phyloP scores from a whole-genome alignment of 92 coral and sea anemone species.

The Parazoanthus swiftii region DNA sequence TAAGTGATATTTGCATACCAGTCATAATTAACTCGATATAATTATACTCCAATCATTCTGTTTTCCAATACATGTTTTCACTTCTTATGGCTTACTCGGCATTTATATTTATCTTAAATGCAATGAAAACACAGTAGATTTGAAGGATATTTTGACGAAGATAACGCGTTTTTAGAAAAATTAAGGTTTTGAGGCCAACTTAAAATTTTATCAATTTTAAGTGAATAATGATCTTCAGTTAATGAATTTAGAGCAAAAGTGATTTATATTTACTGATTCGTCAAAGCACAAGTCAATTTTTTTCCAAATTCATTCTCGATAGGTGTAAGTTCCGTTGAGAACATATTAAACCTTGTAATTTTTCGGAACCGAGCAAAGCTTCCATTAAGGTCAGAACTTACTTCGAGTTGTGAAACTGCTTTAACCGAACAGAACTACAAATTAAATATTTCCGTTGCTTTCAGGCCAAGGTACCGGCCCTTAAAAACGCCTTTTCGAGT shows the following conservation, averaged over 20 bases:
- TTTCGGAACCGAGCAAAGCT: constrained; percentile 15
- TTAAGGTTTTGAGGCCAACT: constrained; percentile 2
- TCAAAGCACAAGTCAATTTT: constrained; percentile 22
- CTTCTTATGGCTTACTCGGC: not conserved
- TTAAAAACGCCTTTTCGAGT: constrained; percentile 22
- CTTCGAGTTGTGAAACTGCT: constrained; percentile 21
- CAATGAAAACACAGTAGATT: not conserved
- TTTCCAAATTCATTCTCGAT: not conserved
- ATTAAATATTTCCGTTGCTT: constrained; percentile 32
- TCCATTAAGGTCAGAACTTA: constrained; percentile 16
- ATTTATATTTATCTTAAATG: not conserved
- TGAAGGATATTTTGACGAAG: constrained; percentile 22
- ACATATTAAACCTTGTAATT: constrained; percentile 21
- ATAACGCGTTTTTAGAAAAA: not conserved
- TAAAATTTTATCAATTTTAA: constrained; percentile 11
- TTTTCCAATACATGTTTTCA: constrained; percentile 13
- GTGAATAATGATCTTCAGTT: constrained; percentile 36
- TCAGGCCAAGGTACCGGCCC: constrained; percentile 32
- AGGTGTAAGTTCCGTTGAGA: constrained; percentile 30
- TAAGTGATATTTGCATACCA: constrained; percentile 4
- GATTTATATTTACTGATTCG: constrained; percentile 22
- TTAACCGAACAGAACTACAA: constrained; percentile 14
- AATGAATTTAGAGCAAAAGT: constrained; percentile 11
- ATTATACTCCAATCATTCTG: constrained; percentile 21
- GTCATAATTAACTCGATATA: constrained; percentile 28